Evolutionary conservation across 2,888 invertebrate species (phyloP).

Genomic region (Mantis religiosa): DNA sequence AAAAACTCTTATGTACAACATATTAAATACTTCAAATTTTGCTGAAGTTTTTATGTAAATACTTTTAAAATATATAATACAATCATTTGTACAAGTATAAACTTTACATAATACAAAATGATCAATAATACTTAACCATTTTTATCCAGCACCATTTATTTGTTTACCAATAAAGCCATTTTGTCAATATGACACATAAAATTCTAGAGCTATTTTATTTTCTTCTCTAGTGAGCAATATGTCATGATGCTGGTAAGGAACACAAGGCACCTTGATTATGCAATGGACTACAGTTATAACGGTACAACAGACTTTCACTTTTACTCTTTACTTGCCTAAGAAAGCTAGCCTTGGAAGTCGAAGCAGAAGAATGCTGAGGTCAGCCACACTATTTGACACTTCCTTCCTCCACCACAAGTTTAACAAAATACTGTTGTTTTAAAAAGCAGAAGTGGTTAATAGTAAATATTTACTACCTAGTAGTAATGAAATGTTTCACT

Average conservation of each 20-base stretch:
- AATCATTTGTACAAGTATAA: background rate
- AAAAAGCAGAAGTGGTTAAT: background rate
- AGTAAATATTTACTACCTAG: background rate
- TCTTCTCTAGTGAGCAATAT: background rate
- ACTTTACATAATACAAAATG: background rate
- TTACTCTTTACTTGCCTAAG: background rate
- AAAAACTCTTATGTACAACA: background rate
- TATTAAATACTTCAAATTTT: background rate
- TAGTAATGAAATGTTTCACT: background rate
- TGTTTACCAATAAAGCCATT: background rate
- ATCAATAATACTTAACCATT: background rate
- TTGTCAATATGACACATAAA: background rate
- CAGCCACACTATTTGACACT: background rate
- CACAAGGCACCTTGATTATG: slow-evolving; percentile 3
- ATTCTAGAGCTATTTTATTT: background rate
- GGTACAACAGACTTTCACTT: slow-evolving; percentile 19
- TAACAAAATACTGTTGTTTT: background rate
- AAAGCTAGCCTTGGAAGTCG: slow-evolving; percentile 14
- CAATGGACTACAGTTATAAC: background rate
- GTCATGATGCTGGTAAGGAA: background rate
- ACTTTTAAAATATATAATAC: background rate
- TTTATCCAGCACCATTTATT: background rate
- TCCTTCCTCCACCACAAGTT: slow-evolving; percentile 5
- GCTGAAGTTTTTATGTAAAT: background rate
- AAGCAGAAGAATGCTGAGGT: slow-evolving; percentile 18